These are phyloP conservation scores for Tribolium castaneum DNA, from an alignment of 1,140 invertebrate genomes.

Conservation along the genomic window DNA sequence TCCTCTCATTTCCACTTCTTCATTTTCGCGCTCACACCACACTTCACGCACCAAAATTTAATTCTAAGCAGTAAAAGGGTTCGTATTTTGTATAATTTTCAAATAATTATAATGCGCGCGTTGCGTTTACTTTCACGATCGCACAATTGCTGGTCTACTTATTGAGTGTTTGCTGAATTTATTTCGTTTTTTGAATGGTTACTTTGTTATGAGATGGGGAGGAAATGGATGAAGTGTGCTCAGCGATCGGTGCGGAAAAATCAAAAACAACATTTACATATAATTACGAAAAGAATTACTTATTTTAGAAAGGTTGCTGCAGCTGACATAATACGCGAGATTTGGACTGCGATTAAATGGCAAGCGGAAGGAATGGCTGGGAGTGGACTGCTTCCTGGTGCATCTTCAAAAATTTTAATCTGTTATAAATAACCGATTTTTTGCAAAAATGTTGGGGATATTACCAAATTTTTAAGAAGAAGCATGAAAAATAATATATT, in stretches of 20 bases:
- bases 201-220: background rate
- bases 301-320: background rate
- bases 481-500: no score
- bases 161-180: constrained; percentile 15
- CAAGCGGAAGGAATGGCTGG: no score
- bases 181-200: constrained; percentile 1
- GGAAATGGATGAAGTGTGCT: background rate
- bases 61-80: background rate
- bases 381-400: no score
- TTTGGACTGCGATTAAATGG: no score
- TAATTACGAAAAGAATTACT: constrained; percentile 10
- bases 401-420: no score
- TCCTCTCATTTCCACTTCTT: constrained; percentile 27
- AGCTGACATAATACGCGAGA: no score
- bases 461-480: no score
- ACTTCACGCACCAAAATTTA: background rate
- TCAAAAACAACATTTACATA: no score
- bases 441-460: no score
- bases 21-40: background rate
- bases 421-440: no score
- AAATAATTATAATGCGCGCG: constrained; percentile 29
- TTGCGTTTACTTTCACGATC: constrained; percentile 32
- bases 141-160: constrained; percentile 1
- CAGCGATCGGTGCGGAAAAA: no score
- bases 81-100: constrained; percentile 5